A percentile compares a stretch with the other conserved stretches of the same genome.
Evolutionary conservation across 92 coral and sea anemone genomes (phyloP).

Genomic region (Porites evermanni): DNA sequence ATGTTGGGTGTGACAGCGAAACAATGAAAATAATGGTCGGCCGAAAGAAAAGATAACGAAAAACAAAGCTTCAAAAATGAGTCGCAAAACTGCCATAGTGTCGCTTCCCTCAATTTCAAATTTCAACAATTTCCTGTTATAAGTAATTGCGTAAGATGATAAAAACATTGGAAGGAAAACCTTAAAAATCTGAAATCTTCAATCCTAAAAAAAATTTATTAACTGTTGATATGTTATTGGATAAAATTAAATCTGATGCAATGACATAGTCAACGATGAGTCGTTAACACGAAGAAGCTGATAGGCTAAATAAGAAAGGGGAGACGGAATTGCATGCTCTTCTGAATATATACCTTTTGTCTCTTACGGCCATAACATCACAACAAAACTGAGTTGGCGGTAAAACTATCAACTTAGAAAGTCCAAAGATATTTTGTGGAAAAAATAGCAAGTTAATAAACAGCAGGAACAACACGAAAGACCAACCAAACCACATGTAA

Average conservation of each 20-base stretch:
- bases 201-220: too few relatives aligned
- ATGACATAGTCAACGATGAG: not conserved
- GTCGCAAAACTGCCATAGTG: too few relatives aligned
- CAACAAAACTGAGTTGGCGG: not conserved
- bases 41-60: too few relatives aligned
- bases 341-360: not conserved
- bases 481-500: conserved; percentile 5
- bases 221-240: not conserved
- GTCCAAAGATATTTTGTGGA: not conserved
- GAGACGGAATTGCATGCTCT: not conserved
- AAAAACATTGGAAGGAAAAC: too few relatives aligned
- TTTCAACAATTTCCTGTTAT: too few relatives aligned
- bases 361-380: not conserved
- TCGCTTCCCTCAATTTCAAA: too few relatives aligned
- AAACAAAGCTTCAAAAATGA: too few relatives aligned
- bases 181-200: too few relatives aligned
- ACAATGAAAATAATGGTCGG: too few relatives aligned
- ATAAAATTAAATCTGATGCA: not conserved
- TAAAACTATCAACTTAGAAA: too few relatives aligned
- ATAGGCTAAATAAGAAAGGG: not conserved
- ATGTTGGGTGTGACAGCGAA: too few relatives aligned
- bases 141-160: too few relatives aligned
- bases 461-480: not conserved
- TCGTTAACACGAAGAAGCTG: not conserved
- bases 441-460: not conserved